Evolutionary conservation across 2,113 vertebrate genomes (phyloP).

Genomic region (Alces alces): DNA sequence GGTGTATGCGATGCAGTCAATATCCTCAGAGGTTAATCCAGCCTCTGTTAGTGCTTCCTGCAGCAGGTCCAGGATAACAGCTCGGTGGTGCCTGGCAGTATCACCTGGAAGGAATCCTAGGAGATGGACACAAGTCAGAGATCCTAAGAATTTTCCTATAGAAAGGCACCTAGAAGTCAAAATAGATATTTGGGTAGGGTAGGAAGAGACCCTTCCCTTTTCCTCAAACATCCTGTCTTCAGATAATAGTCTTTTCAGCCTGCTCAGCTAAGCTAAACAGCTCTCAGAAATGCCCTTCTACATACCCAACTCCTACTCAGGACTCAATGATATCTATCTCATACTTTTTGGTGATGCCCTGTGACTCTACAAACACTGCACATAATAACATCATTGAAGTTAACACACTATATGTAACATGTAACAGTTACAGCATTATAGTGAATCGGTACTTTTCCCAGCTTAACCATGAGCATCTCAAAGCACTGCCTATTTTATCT

Average conservation of each 20-base stretch:
- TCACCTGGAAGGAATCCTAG: conserved; percentile 91
- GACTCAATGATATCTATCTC: background rate
- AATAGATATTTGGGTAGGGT: background rate
- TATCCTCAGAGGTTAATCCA: conserved; percentile 81
- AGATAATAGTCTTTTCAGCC: background rate
- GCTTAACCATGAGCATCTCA: background rate
- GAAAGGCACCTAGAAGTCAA: background rate
- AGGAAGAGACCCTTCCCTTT: background rate
- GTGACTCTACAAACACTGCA: background rate
- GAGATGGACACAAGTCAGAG: background rate
- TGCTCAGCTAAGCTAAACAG: background rate
- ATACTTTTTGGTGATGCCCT: background rate
- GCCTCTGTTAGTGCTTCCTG: conserved; percentile 88
- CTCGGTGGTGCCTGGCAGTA: conserved; percentile 89
- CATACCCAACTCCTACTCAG: background rate
- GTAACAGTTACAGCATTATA: background rate
- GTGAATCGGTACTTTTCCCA: background rate
- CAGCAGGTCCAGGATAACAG: conserved; percentile 86
- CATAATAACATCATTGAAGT: background rate
- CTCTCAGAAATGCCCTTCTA: background rate
- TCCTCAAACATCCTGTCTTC: background rate
- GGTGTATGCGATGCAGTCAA: conserved; percentile 92
- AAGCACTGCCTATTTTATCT: background rate
- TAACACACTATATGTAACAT: background rate
- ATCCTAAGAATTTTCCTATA: background rate